phyloP scores from a whole-genome alignment of 2,888 invertebrate species.

The Stenoptilia bipunctidactyla region DNA sequence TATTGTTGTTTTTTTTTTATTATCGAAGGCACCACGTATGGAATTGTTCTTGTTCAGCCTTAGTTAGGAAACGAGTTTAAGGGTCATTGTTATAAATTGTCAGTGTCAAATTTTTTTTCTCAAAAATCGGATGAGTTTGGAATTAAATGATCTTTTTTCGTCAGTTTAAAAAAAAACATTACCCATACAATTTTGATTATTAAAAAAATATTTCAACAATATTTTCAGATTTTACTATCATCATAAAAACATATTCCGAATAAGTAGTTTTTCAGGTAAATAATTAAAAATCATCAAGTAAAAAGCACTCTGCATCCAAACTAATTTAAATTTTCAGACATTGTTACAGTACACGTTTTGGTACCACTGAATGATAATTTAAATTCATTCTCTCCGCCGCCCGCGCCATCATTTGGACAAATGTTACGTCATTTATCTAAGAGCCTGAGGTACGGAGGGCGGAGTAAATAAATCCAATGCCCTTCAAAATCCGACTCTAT shows the following conservation, averaged over 20 bases:
- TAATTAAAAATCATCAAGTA: too few relatives aligned
- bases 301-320: constrained; percentile 27
- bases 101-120: constrained; percentile 14
- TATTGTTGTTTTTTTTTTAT: constrained; percentile 61
- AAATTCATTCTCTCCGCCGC: constrained; percentile 73
- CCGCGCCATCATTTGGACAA: constrained; percentile 74
- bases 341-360: constrained; percentile 55
- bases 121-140: too few relatives aligned
- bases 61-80: constrained; percentile 58
- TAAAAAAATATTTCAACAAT: too few relatives aligned
- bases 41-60: constrained; percentile 59
- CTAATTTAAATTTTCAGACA: constrained; percentile 45
- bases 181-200: too few relatives aligned
- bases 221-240: too few relatives aligned
- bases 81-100: constrained; percentile 46
- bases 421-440: constrained; percentile 70
- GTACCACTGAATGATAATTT: constrained; percentile 73
- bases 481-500: constrained; percentile 31
- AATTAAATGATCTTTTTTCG: too few relatives aligned
- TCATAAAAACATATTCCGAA: too few relatives aligned
- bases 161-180: too few relatives aligned
- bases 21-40: constrained; percentile 40
- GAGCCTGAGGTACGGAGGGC: constrained; percentile 40
- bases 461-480: constrained; percentile 21
- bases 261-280: too few relatives aligned